Percentiles rank a stretch among this genome's conserved stretches.
phyloP scores from a whole-genome alignment of 2,113 vertebrate species.

The Ailurus styani region DNA sequence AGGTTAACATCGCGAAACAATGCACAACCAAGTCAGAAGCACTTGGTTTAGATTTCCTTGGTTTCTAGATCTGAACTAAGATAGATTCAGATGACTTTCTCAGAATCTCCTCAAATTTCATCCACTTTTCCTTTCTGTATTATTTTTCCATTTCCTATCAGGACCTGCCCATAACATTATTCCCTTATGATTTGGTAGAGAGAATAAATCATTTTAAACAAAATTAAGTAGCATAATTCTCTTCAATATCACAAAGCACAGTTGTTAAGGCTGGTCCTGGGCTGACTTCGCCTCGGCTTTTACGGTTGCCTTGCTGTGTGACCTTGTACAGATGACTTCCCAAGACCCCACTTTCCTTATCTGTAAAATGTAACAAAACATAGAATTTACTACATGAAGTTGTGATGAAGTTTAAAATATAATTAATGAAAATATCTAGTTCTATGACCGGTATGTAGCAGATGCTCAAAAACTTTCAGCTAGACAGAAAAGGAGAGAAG shows the following conservation, averaged over 20 bases:
- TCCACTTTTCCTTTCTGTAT: background rate
- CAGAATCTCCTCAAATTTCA: slow-evolving; percentile 46
- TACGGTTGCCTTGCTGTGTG: background rate
- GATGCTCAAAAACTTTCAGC: background rate
- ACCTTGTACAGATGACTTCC: background rate
- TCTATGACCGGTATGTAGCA: background rate
- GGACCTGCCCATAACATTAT: slow-evolving; percentile 7
- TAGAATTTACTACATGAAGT: background rate
- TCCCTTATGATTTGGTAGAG: slow-evolving; percentile 36
- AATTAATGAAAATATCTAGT: background rate
- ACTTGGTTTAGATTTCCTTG: background rate
- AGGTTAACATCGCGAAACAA: background rate
- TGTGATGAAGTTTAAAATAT: background rate
- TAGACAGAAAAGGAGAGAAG: background rate
- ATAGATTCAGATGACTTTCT: slow-evolving; percentile 46
- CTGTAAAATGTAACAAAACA: background rate
- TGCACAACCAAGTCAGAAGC: background rate
- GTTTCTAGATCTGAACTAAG: slow-evolving; percentile 43
- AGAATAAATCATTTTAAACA: slow-evolving; percentile 52
- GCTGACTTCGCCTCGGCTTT: background rate
- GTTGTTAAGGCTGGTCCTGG: background rate
- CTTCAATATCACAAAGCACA: background rate
- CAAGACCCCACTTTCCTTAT: background rate
- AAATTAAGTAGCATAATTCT: slow-evolving; percentile 43
- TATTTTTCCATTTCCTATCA: slow-evolving; percentile 54